phyloP scores from a whole-genome alignment of 2,797 vertebrate genomes.

The Graptemys geographica region DNA sequence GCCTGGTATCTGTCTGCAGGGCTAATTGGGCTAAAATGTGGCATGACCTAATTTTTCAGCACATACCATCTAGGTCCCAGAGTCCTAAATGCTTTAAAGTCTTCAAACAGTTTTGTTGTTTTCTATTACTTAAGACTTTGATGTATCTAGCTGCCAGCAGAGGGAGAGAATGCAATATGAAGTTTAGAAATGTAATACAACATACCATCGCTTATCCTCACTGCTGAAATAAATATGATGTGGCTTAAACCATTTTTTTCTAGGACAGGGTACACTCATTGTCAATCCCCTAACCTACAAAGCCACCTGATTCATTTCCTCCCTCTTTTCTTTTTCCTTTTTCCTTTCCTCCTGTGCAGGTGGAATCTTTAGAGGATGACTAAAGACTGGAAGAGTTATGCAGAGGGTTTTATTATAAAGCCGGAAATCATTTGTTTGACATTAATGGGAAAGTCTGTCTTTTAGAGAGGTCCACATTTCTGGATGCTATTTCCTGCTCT shows the following conservation, averaged over 20 bases:
- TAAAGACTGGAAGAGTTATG: slow-evolving; percentile 71
- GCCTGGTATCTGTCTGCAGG: slow-evolving; percentile 44
- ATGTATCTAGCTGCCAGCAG: slow-evolving; percentile 76
- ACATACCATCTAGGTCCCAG: neutral
- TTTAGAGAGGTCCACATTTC: slow-evolving; percentile 74
- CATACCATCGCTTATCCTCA: slow-evolving; percentile 28
- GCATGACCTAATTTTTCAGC: slow-evolving; percentile 42
- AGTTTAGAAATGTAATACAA: slow-evolving; percentile 44
- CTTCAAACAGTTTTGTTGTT: slow-evolving; percentile 44
- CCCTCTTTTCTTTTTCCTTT: neutral
- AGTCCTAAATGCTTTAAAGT: slow-evolving; percentile 37
- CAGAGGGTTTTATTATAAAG: slow-evolving; percentile 63
- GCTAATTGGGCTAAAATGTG: slow-evolving; percentile 45
- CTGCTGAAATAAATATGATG: slow-evolving; percentile 67
- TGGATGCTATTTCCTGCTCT: slow-evolving; percentile 65
- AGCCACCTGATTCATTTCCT: slow-evolving; percentile 1
- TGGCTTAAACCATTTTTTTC: slow-evolving; percentile 68
- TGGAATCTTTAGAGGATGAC: slow-evolving; percentile 53
- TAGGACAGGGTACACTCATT: slow-evolving; percentile 67
- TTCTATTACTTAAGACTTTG: slow-evolving; percentile 34
- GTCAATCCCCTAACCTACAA: slow-evolving; percentile 7
- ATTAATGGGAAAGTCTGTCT: slow-evolving; percentile 78
- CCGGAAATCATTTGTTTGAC: slow-evolving; percentile 74
- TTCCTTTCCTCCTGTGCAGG: slow-evolving; percentile 3
- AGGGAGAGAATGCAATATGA: slow-evolving; percentile 77